Conservation (phyloP, 2,797 vertebrate species). For the Leuciscus waleckii region DNA sequence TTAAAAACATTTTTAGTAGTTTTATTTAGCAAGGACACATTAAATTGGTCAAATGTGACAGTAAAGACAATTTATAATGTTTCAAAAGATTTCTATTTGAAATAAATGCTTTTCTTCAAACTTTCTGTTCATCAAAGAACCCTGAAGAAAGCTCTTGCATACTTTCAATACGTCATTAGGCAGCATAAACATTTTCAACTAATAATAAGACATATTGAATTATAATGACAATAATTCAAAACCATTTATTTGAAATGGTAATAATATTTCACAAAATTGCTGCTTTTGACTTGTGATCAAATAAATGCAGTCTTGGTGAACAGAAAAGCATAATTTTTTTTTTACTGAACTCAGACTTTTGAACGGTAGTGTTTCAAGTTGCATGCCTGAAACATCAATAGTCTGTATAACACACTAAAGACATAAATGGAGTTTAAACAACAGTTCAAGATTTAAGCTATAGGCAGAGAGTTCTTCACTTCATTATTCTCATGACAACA, state of each 20-base stretch:
- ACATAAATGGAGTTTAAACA: neutral
- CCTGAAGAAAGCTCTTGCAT: neutral
- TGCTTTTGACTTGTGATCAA: neutral
- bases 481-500: conserved; percentile 57
- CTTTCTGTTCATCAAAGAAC: neutral
- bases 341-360: neutral
- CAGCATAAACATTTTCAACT: neutral
- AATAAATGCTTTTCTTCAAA: neutral
- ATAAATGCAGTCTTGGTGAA: neutral
- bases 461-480: neutral
- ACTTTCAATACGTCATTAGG: neutral
- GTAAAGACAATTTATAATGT: neutral
- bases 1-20: neutral
- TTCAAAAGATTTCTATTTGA: neutral
- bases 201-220: neutral
- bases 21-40: neutral
- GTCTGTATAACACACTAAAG: neutral
- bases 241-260: too few species aligned
- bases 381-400: neutral
- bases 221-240: too few species aligned
- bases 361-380: neutral
- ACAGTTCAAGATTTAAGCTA: neutral
- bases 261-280: neutral
- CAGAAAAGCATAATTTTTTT: neutral
- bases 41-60: neutral